These are phyloP conservation scores for Oriolus oriolus DNA, from an alignment of 2,113 vertebrate genomes.

Conservation along the genomic window DNA sequence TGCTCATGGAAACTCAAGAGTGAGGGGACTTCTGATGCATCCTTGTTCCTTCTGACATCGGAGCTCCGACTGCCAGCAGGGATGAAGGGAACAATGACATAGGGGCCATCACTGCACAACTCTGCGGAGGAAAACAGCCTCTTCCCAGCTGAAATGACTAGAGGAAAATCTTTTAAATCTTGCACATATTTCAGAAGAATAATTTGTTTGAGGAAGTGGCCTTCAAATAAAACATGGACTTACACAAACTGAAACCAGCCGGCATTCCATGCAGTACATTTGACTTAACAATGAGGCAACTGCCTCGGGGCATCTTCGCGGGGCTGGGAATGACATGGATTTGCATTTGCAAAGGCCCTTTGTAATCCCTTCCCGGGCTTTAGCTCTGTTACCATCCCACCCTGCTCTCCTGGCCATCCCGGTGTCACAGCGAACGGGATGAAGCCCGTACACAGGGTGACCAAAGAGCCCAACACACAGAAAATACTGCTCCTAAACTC, in stretches of 20 bases:
- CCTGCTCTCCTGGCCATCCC: background rate
- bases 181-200: background rate
- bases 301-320: background rate
- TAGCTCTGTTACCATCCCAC: background rate
- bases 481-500: background rate
- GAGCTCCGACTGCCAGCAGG: background rate
- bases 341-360: background rate
- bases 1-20: background rate
- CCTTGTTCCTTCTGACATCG: background rate
- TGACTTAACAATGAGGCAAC: background rate
- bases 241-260: background rate
- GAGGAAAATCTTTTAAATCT: background rate
- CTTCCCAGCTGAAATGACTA: background rate
- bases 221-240: background rate
- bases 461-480: background rate
- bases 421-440: fast-evolving
- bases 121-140: background rate
- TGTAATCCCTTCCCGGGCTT: background rate
- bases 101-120: too few relatives aligned
- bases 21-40: background rate
- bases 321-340: background rate
- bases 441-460: background rate
- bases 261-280: background rate
- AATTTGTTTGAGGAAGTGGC: background rate
- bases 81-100: background rate